Base-by-base conservation (phyloP, 2,113 vertebrate genomes). In the Ophthalmolycus amberensis region DNA sequence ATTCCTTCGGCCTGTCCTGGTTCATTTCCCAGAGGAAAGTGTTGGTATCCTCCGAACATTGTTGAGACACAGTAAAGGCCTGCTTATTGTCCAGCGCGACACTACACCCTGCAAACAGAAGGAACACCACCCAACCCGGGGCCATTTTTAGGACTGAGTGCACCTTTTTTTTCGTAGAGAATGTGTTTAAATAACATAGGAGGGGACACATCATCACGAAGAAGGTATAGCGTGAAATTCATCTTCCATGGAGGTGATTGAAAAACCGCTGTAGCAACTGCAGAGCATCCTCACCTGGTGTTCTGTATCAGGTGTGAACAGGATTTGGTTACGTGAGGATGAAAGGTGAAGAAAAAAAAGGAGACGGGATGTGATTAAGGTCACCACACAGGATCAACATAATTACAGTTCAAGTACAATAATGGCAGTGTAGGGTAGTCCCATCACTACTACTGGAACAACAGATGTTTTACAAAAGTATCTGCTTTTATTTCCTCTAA, bases 21-120 rank as follows among this genome's bases (percentile, higher is more conserved):
- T 95, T 94, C 37, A 97, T 86, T 70, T 97, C 96, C 56, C 71
- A 81, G 63, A 97, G 94, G 79, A 97, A 97, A 32, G 85, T 76
- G 2, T 82, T 56, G 34, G 92, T 94, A 40, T 97, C 96, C 79
- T 91, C 88, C 65, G 87, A 56, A 85, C 97, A 97, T 85, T 78
- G 93, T 15, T 83, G 66, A 32, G 95, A 94, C 71, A 95, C 70
- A 29, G 93, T 94, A 46, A 86, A 52, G 70, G 80, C 27, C 69
- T 66, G 54, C 0, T 11, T 72, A 11, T 29, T 75, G 37, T 81
- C 82, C 40, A 71, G 25, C 9, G 32, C 67, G 14, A 1, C 62
- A 15, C 68, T 64, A 27, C 46, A 62, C 4, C 89, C 72, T 27
- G 79, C 74, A 27, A 88, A 62, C n/a, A 92, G 40, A 58, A 90